These are phyloP conservation scores for Cathartes aura DNA, from an alignment of 2,113 vertebrate species.

Conservation along the genomic window DNA sequence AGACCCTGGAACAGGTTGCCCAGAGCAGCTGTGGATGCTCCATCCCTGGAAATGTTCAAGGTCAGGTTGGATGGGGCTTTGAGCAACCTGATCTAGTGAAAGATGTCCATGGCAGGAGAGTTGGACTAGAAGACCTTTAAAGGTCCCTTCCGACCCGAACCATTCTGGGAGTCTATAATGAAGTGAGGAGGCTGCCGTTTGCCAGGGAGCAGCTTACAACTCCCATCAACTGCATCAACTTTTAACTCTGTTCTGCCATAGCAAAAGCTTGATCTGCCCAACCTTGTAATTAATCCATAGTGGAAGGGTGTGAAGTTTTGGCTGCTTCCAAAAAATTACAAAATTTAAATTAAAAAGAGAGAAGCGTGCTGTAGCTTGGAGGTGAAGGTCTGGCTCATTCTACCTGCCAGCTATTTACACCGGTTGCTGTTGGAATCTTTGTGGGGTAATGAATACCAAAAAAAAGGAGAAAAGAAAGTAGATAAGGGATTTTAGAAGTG, in stretches of 20 bases:
- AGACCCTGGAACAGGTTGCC: not conserved
- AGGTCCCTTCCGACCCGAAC: not conserved
- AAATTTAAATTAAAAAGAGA: not conserved
- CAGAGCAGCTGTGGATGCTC: not conserved
- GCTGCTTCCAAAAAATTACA: not conserved
- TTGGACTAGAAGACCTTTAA: not conserved
- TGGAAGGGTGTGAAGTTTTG: not conserved
- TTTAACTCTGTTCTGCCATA: not conserved
- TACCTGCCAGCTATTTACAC: not conserved
- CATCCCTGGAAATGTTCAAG: not conserved
- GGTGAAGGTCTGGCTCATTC: not conserved
- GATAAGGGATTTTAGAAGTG: not conserved
- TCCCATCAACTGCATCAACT: not conserved
- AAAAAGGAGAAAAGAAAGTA: not conserved
- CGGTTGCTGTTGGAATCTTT: not conserved
- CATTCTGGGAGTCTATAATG: accelerated
- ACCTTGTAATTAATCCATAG: not conserved
- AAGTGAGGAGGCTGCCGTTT: not conserved
- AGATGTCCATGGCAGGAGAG: not conserved
- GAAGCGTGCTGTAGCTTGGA: not conserved
- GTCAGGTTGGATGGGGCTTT: not conserved
- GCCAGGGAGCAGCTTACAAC: not conserved
- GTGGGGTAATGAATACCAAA: not conserved
- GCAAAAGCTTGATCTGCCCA: not conserved
- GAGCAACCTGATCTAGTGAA: not conserved